Conservation (phyloP, 2,797 vertebrate genomes). For the Danio aesculapii region DNA sequence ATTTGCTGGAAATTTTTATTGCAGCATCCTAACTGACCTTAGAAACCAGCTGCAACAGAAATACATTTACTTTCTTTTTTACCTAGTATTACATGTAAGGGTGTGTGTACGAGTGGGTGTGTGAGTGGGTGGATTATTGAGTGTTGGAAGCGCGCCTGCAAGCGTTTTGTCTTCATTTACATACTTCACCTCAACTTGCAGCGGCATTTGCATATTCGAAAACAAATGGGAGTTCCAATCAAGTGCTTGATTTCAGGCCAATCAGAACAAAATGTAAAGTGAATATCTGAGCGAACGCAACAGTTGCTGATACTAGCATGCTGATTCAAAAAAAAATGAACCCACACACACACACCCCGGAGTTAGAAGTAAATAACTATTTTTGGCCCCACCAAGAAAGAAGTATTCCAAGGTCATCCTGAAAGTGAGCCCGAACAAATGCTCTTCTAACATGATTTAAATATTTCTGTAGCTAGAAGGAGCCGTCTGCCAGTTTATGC, state of each 20-base stretch:
- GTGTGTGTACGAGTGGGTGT: constrained; percentile 26
- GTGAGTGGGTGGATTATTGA: constrained; percentile 44
- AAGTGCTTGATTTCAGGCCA: constrained; percentile 30
- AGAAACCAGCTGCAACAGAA: background rate
- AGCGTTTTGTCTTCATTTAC: constrained; percentile 52
- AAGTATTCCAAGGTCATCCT: constrained; percentile 14
- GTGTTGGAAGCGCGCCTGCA: constrained; percentile 38
- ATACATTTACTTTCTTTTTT: background rate
- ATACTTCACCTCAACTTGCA: constrained; percentile 38
- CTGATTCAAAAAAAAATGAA: background rate
- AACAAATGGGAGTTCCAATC: constrained; percentile 49
- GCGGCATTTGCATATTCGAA: constrained; percentile 31
- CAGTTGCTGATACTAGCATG: background rate
- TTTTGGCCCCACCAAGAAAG: background rate
- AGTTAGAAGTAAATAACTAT: constrained; percentile 15
- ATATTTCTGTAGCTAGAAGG: constrained; percentile 29
- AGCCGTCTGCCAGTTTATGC: constrained; percentile 20
- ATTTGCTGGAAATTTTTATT: background rate
- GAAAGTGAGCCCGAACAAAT: constrained; percentile 21
- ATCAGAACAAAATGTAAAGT: constrained; percentile 1
- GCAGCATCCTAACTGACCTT: constrained; percentile 1
- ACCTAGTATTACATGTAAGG: no score
- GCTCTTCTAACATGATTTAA: constrained; percentile 17
- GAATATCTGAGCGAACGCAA: constrained; percentile 18
- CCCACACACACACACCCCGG: background rate